A percentile compares a stretch with the other conserved stretches of the same genome.
Conservation (phyloP, 2,797 vertebrate species). For the Muscicapa striata region DNA sequence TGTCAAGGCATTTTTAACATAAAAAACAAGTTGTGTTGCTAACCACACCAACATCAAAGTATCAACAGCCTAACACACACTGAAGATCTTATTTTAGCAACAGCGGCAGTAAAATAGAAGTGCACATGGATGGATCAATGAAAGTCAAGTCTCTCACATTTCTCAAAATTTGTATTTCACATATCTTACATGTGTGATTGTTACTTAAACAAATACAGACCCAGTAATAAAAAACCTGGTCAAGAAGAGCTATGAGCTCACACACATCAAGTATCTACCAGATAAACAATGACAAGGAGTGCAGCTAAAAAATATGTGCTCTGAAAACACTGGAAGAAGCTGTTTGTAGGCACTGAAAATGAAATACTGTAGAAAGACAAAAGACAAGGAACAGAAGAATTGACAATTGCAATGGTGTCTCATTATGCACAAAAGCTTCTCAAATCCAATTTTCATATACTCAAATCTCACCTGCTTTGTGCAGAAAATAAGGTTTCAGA, state of each 20-base stretch:
- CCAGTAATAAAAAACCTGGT: neutral
- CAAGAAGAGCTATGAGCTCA: neutral
- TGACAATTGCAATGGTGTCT: neutral
- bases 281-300: neutral
- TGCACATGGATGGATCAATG: neutral
- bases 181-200: neutral
- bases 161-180: neutral
- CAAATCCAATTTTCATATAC: neutral
- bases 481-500: constrained; percentile 19
- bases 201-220: neutral
- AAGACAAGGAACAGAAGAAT: neutral
- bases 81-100: neutral
- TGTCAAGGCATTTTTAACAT: neutral
- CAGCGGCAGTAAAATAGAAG: neutral
- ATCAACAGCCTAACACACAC: neutral
- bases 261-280: neutral
- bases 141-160: neutral
- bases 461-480: constrained; percentile 63
- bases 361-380: neutral
- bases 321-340: neutral
- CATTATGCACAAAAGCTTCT: neutral
- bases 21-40: neutral
- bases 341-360: neutral
- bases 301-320: neutral
- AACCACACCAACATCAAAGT: neutral